Evolutionary conservation across 2,113 vertebrate species (phyloP).

Genomic region (rabbit (Oryctolagus cuniculus)): mOryCun1.1 NC_091448.1:63896501-63897000

Average conservation of each 20-base stretch:
- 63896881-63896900: fast-evolving
- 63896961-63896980: not conserved
- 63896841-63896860: too few relatives aligned
- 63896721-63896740: not conserved
- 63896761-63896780: too few relatives aligned
- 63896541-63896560: too few relatives aligned
- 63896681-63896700: not conserved
- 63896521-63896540: too few relatives aligned
- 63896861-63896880: not conserved
- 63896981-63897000: not conserved
- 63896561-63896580: too few relatives aligned
- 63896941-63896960: not conserved
- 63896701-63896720: not conserved
- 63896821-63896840: too few relatives aligned
- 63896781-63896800: too few relatives aligned
- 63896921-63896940: not conserved
- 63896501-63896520: too few relatives aligned
- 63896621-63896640: too few relatives aligned
- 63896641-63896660: too few relatives aligned
- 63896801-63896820: not conserved
- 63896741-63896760: not conserved
- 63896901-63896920: not conserved
- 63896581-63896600: too few relatives aligned
- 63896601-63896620: too few relatives aligned
- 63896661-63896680: not conserved